Evolutionary conservation across 2,888 invertebrate genomes (phyloP), one percentile per base, ranked within the genome.

Genomic region (Teleiodes luculella): DNA sequence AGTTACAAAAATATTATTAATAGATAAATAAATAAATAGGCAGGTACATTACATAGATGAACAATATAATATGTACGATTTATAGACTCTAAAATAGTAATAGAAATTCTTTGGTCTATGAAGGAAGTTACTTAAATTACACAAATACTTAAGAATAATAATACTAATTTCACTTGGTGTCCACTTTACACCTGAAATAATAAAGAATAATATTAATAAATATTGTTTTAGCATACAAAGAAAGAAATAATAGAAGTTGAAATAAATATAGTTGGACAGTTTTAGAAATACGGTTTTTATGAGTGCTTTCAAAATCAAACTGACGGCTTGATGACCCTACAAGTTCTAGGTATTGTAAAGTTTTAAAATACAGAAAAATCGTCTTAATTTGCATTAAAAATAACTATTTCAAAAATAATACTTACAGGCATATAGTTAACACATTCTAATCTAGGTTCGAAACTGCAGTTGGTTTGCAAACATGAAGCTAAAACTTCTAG

Each of bases 401-500:
- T 33, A 33, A 5, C 5, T 33, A 8, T 30, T n/a, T n/a, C 3
- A 24, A 24, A 24, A 4, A 4, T 24, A 24, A 24, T 24, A 24
- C 24, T 24, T 24, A 24, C 24, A 24, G 24, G 24, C 3, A 4
- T 6, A 24, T 24, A 24, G 24, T 24, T 24, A 24, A 24, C 60
- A 64, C 63, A 62, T 37, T 61, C 58, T 61, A 55, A 39, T 59
- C 55, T 58, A 58, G 47, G 37, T 33, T 53, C 11, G 28, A 20
- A 52, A n/a, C 47, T 47, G 41, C 3, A 6, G 24, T 24, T 24
- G 24, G 6, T 24, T 4, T 24, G 24, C 24, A 24, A 24, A 24
- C 24, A 24, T 6, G 24, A 24, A 24, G 24, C 24, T 24, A 24
- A 24, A 24, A 24, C 24, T 24, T 6, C 24, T 24, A 3, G 6